These are phyloP conservation scores for Standfussiana lucernea DNA, from an alignment of 2,888 invertebrate species.

Conservation along the genomic window DNA sequence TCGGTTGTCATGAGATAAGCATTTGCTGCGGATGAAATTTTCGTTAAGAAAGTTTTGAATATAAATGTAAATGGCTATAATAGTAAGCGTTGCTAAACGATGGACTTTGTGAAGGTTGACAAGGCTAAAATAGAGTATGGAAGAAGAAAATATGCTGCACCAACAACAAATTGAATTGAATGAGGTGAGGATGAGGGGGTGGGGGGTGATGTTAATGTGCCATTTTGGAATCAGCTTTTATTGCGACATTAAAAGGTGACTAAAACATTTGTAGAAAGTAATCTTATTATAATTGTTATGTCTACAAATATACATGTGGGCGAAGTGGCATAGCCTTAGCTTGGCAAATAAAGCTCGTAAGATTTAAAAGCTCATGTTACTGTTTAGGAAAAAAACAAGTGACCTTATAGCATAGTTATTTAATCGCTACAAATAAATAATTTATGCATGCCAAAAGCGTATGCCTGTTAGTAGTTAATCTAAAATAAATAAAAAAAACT, in stretches of 20 bases:
- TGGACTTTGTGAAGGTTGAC: not conserved
- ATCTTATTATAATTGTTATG: too few species aligned
- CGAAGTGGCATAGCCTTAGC: not conserved
- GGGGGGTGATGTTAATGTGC: not conserved
- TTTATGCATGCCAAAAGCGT: not conserved
- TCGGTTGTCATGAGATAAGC: not conserved
- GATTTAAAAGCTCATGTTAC: too few species aligned
- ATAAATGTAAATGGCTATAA: not conserved
- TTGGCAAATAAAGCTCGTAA: not conserved
- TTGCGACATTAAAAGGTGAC: not conserved
- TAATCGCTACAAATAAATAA: not conserved
- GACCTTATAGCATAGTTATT: not conserved
- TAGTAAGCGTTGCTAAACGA: too few species aligned
- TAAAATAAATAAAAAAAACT: too few species aligned
- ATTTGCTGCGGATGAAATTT: not conserved
- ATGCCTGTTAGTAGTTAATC: not conserved
- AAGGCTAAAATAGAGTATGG: not conserved
- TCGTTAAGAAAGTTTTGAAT: not conserved
- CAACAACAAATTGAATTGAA: not conserved
- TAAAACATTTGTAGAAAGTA: not conserved
- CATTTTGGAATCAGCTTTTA: not conserved
- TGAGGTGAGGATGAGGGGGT: too few species aligned
- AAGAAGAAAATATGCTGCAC: not conserved
- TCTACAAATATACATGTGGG: not conserved
- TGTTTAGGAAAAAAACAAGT: not conserved